These are phyloP conservation scores for Poecilia velifera DNA, from an alignment of 2,797 vertebrate species.

Conservation along the genomic window DNA sequence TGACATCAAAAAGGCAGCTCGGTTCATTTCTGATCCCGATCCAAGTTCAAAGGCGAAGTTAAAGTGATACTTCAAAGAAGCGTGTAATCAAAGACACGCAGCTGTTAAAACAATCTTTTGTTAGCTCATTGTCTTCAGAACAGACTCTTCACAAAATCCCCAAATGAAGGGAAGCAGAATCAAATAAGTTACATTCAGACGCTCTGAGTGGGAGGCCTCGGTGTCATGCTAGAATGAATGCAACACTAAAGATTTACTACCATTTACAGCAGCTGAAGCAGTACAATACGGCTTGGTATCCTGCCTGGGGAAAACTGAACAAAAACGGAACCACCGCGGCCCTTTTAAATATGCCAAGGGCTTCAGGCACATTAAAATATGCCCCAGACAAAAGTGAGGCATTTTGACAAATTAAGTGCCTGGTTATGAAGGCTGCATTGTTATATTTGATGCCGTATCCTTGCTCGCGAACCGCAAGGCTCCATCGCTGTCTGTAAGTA, in stretches of 20 bases:
- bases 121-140: constrained; percentile 98
- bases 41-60: constrained; percentile 99
- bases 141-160: constrained; percentile 91
- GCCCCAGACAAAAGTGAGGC: constrained; percentile 70
- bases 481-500: constrained; percentile 38
- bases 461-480: constrained; percentile 56
- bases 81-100: constrained; percentile 98
- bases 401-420: constrained; percentile 79
- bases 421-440: constrained; percentile 77
- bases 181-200: constrained; percentile 80
- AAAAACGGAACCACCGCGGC: constrained; percentile 63
- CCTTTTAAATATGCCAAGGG: constrained; percentile 77
- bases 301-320: constrained; percentile 64
- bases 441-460: constrained; percentile 74
- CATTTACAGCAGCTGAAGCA: constrained; percentile 79
- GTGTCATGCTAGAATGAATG: constrained; percentile 80
- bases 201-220: constrained; percentile 76
- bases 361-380: constrained; percentile 68
- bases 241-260: constrained; percentile 78
- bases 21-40: constrained; percentile 98
- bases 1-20: constrained; percentile 94
- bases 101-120: constrained; percentile 99
- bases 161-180: constrained; percentile 80
- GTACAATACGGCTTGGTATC: constrained; percentile 78
- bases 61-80: constrained; percentile 99